Base-by-base conservation (phyloP, 2,113 vertebrate species). In the Ailurus styani region DNA sequence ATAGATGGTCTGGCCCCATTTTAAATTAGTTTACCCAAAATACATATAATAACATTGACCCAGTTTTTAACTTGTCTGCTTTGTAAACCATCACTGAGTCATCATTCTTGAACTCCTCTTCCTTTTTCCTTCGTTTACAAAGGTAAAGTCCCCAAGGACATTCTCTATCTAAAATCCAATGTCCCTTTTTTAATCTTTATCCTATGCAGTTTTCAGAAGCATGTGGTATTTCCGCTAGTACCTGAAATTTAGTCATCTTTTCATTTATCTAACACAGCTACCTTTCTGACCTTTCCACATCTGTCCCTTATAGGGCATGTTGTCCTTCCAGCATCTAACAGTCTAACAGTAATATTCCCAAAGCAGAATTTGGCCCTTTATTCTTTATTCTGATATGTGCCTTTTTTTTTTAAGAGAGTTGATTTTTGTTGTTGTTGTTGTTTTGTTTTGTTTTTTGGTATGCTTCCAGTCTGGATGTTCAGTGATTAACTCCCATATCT, bases 1-100 rank as follows among this genome's bases (percentile, higher is more conserved):
- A 55, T 52, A 78, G 52, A 27, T 60, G 34, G 47, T 50, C 85
- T 60, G 68, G 47, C 17, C 52, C 72, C 17, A n/a, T 91, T 88
- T 96, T 89, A 94, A 94, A 72, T 64, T 55, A 14, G 14, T 88
- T 73, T 89, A 77, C 68, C 87, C 85, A 93, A 88, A 81, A 93
- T 68, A 90, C 23, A 14, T 54, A 7, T 52, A 75, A 88, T n/a
- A 75, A 72, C 55, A 5, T 9, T 90, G 84, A 82, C 31, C 40
- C n/a, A 60, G 60, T 50, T 91, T 93, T 78, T 79, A 72, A 78
- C n/a, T 86, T 29, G 68, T 95, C 92, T 87, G 29, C 66, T 92
- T 87, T 95, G 77, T 75, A 68, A 87, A 93, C 75, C 75, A 87
- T 72, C 47, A 47, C 7, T 45, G 77, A 91, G 34, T 79, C 18